Evolutionary conservation across 2,888 invertebrate genomes (phyloP).

Genomic region (Drosophila aldrichi): DNA sequence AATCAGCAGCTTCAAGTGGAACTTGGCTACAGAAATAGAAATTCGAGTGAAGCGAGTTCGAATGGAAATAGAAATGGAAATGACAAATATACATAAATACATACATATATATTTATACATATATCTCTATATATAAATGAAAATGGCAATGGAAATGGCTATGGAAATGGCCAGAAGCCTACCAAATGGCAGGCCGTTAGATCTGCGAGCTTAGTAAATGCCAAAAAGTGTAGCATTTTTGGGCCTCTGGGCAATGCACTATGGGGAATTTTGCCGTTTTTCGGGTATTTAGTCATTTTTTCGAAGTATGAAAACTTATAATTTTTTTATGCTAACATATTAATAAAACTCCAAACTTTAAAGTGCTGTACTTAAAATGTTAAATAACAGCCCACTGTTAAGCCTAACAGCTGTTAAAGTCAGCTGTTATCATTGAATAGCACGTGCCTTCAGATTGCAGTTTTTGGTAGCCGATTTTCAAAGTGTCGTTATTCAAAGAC

Average conservation of each 20-base stretch:
- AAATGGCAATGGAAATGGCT: slow-evolving; percentile 23
- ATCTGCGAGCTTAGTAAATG: slow-evolving; percentile 10
- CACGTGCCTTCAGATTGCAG: too few species aligned
- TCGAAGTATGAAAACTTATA: too few species aligned
- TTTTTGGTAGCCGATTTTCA: too few species aligned
- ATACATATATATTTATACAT: neutral
- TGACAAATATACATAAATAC: neutral
- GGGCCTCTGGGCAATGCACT: slow-evolving; percentile 18
- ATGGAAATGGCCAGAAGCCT: slow-evolving; percentile 18
- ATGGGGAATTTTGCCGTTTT: too few species aligned
- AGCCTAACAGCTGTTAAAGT: too few species aligned
- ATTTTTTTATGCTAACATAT: too few species aligned
- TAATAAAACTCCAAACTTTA: too few species aligned
- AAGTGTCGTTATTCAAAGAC: too few species aligned
- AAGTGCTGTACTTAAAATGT: too few species aligned
- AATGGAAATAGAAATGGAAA: slow-evolving; percentile 25
- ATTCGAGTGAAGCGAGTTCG: neutral
- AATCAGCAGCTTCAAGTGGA: slow-evolving; percentile 65
- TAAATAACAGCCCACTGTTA: too few species aligned
- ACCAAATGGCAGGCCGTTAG: slow-evolving; percentile 15
- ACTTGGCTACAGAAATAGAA: slow-evolving; percentile 20
- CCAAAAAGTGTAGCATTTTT: slow-evolving; percentile 4
- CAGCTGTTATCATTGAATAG: too few species aligned
- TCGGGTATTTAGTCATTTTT: too few species aligned
- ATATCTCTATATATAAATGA: neutral